Percentiles rank a stretch among this genome's conserved stretches.
Conservation (phyloP, 2,888 invertebrate species). For the Volucella inanis region DNA sequence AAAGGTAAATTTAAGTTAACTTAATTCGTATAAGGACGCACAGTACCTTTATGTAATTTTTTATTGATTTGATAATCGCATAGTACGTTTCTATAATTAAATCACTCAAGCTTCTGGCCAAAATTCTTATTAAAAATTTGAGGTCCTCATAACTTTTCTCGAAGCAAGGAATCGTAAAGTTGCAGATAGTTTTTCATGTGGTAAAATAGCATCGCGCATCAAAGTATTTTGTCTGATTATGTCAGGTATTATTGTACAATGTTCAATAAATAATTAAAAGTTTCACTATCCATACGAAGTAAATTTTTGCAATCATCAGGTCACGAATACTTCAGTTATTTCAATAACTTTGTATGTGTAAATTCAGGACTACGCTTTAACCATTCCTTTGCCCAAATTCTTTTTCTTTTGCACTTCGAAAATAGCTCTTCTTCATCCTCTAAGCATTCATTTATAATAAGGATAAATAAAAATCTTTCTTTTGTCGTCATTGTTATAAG, state of each 20-base stretch:
- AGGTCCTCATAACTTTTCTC: too few species aligned
- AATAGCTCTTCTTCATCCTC: neutral
- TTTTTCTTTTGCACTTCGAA: slow-evolving; percentile 22
- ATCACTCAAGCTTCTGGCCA: neutral
- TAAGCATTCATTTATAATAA: slow-evolving; percentile 3
- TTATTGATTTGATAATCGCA: neutral
- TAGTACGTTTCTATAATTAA: slow-evolving; percentile 5
- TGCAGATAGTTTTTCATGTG: too few species aligned
- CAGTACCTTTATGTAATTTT: slow-evolving; percentile 3
- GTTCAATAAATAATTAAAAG: slow-evolving; percentile 17
- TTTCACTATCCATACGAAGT: slow-evolving; percentile 43
- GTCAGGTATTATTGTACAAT: slow-evolving; percentile 28
- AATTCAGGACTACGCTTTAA: slow-evolving; percentile 33
- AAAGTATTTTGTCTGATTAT: slow-evolving; percentile 33
- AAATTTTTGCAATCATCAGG: slow-evolving; percentile 49
- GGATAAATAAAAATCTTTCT: neutral
- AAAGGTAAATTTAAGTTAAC: neutral
- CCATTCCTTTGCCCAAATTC: slow-evolving; percentile 51
- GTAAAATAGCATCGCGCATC: too few species aligned
- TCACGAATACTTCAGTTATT: slow-evolving; percentile 44
- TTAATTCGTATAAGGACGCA: neutral
- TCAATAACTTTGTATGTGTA: slow-evolving; percentile 46
- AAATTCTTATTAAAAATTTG: neutral
- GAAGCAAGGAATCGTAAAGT: too few species aligned
- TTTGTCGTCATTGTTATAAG: neutral